Base-by-base conservation (phyloP, 2,888 invertebrate species). In the Yponomeuta malinellus region DNA sequence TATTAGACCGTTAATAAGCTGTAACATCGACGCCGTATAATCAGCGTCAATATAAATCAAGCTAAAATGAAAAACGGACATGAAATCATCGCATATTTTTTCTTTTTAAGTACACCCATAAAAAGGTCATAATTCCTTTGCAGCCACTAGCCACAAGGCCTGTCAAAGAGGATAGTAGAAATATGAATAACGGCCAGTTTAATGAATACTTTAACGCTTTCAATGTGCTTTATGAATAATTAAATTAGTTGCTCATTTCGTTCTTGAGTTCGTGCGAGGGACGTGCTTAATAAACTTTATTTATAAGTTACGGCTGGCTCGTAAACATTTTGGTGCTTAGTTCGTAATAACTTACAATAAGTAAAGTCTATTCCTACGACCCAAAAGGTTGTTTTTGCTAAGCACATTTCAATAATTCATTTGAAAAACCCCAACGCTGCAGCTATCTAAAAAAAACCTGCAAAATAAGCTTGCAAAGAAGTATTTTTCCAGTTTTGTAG, bases 171-270 rank as follows among this genome's bases (percentile, higher is more conserved):
- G 90, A 90, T 89, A 88, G 89, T 87, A 88, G 83, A 79, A 85
- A 83, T 83, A 89, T 90, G 89, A 92, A 85, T 86, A 86, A 92
- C 84, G 84, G 79, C 78, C 80, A 75, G 78, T 86, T 87, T 90
- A 92, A 92, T 89, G 90, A 92, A 87, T 88, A 87, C 90, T 86
- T 90, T 90, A 89, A 84, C 90, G 91, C 88, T 88, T 90, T 84
- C 87, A 90, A 92, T 91, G 88, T 89, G 89, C 89, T 89, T 90
- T 91, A 90, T 90, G 91, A 90, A 92, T 92, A 92, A 92, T 90
- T 83, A 90, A 92, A 91, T 92, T 90, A 90, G 90, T 87, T 86
- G 87, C 88, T 90, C 87, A 88, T 90, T 87, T 84, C 87, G 83
- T 88, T 88, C 86, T 88, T 82, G 83, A 88, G 85, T 87, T 84